Conservation (phyloP, 2,113 vertebrate genomes). For the Alaudala cheleensis region DNA sequence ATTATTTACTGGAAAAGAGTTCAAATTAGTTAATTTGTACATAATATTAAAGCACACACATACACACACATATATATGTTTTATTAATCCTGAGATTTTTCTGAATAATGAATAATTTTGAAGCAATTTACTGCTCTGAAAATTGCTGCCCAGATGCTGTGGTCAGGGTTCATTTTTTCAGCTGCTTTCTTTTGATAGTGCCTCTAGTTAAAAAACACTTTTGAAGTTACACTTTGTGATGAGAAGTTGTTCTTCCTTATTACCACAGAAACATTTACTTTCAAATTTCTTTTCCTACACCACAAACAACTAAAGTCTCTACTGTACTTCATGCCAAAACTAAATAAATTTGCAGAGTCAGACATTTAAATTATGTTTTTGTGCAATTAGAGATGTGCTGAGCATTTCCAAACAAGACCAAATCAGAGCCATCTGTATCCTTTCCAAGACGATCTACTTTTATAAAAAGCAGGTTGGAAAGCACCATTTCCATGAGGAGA, state of each 20-base stretch:
- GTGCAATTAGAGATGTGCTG: neutral
- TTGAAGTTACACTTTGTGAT: neutral
- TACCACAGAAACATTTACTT: neutral
- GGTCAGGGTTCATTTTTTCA: neutral
- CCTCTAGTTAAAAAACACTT: neutral
- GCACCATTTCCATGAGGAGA: neutral
- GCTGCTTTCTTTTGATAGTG: neutral
- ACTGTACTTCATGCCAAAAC: neutral
- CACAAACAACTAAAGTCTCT: neutral
- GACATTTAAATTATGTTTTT: constrained; percentile 1
- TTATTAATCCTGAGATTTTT: neutral
- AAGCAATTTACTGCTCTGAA: neutral
- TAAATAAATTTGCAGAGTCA: neutral
- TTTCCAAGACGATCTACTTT: constrained; percentile 11
- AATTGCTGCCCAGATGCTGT: neutral
- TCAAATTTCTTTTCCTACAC: neutral
- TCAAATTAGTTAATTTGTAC: neutral
- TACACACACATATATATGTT: neutral
- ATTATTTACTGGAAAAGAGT: neutral
- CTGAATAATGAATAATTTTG: neutral
- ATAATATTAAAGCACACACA: neutral
- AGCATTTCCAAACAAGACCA: constrained; percentile 3
- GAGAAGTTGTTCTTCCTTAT: neutral
- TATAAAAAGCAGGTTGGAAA: neutral
- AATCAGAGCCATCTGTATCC: neutral